phyloP scores from a whole-genome alignment of 2,797 vertebrate species.

The Somateria mollissima region DNA sequence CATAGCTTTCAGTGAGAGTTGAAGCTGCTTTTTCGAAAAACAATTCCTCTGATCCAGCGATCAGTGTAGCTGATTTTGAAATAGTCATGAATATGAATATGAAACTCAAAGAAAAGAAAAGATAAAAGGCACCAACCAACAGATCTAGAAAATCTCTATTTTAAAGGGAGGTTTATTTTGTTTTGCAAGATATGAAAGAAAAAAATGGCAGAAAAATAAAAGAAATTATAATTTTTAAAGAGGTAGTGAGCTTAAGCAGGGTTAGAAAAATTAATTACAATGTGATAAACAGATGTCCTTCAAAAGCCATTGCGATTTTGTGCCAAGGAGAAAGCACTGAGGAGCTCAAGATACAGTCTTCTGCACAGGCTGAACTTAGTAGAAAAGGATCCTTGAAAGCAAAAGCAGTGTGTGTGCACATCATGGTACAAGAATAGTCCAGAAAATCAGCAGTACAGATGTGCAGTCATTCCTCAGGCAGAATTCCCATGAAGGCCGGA shows the following conservation, averaged over 20 bases:
- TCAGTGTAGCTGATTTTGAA: slow-evolving; percentile 9
- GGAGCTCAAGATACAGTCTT: background rate
- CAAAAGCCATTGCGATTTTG: background rate
- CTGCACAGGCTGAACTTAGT: background rate
- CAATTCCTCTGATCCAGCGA: slow-evolving; percentile 15
- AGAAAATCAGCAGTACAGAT: background rate
- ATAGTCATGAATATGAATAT: slow-evolving; percentile 13
- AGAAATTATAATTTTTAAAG: background rate
- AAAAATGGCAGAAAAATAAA: background rate
- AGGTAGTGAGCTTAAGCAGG: background rate
- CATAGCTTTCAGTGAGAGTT: background rate
- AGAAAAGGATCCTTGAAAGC: background rate
- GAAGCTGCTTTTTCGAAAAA: slow-evolving; percentile 21
- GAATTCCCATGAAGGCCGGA: background rate
- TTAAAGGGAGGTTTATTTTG: background rate
- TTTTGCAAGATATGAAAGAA: background rate
- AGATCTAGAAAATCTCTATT: background rate
- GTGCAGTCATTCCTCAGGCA: background rate
- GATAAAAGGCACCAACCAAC: background rate
- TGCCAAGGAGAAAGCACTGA: background rate
- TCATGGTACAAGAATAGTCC: background rate
- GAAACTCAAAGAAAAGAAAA: background rate
- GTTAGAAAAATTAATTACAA: background rate
- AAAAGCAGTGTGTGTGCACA: background rate
- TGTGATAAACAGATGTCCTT: background rate